Evolutionary conservation across 2,797 vertebrate species (phyloP), one percentile per base, ranked within the genome.

Genomic region (Corythornis leucogaster): DNA sequence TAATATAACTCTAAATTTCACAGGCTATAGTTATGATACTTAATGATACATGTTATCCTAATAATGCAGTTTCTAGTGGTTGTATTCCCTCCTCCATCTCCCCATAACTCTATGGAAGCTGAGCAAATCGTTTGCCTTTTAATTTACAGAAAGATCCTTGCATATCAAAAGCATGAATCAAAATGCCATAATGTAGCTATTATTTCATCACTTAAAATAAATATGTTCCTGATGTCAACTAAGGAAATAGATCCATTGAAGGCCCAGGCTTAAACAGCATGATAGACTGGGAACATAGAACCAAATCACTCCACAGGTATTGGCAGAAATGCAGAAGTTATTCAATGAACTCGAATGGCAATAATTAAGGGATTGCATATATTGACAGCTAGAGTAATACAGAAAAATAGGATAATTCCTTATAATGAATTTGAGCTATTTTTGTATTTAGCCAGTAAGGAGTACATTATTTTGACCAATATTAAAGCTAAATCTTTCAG

Each of bases 1-100:
- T 73, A 81, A 75, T 94, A 63, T 28, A 73, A 87, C 48, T 85
- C 35, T 89, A 75, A 94, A 87, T 95, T 91, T 71, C 48, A 80
- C 64, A 79, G 83, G 21, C 25, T 68, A 14, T 40, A 24, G 57
- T 63, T 94, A 73, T 70, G 78, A 59, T 78, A 80, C 67, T 53
- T 31, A 73, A 46, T 55, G 67, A 20, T 58, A 30, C 19, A 24
- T 89, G 48, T 61, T 94, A 78, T 70, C 21, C 87, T 90, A 92
- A 81, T 80, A 64, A 35, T 88, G n/a, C n/a, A 75, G 35, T 91
- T 80, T 93, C 31, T 62, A 84, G 21, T 51, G 40, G 12, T 64
- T 94, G 17, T 75, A n/a, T 61, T 74, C 61, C 66, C 31, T 63
- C 38, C 67, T 81, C 24, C 61, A 24, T 63, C 45, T 67, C 22